Conservation (phyloP, 2,888 invertebrate species). For the Harpagoxenus sublaevis region DNA sequence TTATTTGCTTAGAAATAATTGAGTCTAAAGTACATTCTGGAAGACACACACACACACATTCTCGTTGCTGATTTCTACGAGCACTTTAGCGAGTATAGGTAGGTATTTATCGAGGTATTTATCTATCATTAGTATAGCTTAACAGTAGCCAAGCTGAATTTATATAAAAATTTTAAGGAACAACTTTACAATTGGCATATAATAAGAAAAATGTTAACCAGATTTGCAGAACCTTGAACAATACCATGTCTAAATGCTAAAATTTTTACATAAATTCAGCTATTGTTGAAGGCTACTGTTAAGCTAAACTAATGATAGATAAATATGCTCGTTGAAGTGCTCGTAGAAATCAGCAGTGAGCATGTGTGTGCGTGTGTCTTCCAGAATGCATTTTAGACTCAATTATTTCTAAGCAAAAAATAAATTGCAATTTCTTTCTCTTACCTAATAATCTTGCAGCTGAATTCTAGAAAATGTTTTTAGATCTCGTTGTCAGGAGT, state of each 20-base stretch:
- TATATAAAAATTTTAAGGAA: too few relatives aligned
- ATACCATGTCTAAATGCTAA: not conserved
- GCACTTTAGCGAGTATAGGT: not conserved
- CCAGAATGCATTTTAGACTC: not conserved
- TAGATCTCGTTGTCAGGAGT: not conserved
- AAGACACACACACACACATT: not conserved
- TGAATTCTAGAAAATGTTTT: not conserved
- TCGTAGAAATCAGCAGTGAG: not conserved
- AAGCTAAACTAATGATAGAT: not conserved
- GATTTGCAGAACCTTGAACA: not conserved
- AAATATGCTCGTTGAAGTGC: not conserved
- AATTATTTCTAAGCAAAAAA: not conserved
- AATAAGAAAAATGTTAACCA: not conserved
- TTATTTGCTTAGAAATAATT: not conserved
- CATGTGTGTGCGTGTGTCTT: not conserved
- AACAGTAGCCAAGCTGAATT: too few relatives aligned
- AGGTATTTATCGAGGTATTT: not conserved
- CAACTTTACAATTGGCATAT: not conserved
- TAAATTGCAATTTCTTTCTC: not conserved
- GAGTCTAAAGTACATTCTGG: not conserved
- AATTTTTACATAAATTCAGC: not conserved
- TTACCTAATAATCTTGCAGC: not conserved
- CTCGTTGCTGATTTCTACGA: not conserved
- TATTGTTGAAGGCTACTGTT: not conserved
- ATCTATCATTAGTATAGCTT: not conserved